Base-by-base conservation (phyloP, 2,797 vertebrate genomes). In the Neoniphon sammara region DNA sequence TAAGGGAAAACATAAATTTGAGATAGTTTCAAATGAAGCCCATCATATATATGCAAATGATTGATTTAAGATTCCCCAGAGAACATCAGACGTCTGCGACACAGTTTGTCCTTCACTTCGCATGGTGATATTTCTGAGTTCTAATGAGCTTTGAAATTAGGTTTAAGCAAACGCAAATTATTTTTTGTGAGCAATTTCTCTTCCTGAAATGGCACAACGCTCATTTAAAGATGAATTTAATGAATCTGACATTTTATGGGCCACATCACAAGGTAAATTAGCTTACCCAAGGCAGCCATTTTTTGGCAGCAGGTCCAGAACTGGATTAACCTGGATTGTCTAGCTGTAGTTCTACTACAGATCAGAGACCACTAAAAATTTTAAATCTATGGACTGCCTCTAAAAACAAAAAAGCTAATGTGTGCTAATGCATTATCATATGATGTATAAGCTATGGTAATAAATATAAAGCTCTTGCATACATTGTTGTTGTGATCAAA, bases 161-260 rank as follows among this genome's bases (percentile, higher is more conserved):
- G 2, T 54, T 47, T 15, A 36, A 20, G 15, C 42, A 44, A 58
- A 14, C 34, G 23, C 7, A 39, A 54, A 53, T 23, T 4, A 25
- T 23, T 23, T 66, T 53, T n/a, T 1, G 18, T 7, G 27, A 42
- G 20, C 14, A 1, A n/a, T 56, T 68, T 57, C 31, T 42, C 30
- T 71, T 10, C 12, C 56, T 21, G 30, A 49, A 49, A 65, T 52
- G 34, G 34, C 21, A 55, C 25, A 7, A 15, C 2, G 5, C 25
- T 49, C 20, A 11, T 58, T 52, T 59, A 42, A 20, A 39, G 30
- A 31, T n/a, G 8, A 34, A 15, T 52, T 70, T 50, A 69, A 56
- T 66, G n/a, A 31, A 70, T 42, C 36, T 21, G n/a, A 65, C 27
- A 20, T 66, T 80, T 44, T 20, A 36, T 10, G 47, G 14, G 18